Conservation (phyloP, 2,797 vertebrate genomes). For the Danio tinwini region DNA sequence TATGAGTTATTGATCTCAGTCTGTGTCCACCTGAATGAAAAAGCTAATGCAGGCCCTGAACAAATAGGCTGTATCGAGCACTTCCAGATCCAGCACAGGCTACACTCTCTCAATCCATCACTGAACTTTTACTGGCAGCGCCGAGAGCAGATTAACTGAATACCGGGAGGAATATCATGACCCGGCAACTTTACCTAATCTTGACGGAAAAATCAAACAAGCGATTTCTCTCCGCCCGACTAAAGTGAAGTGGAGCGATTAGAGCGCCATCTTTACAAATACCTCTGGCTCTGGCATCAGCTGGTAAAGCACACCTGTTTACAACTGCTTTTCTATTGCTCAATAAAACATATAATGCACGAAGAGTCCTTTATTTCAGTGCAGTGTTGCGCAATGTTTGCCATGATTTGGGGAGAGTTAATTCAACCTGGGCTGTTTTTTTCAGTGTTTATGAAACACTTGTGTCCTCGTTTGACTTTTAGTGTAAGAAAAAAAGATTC, state of each 20-base stretch:
- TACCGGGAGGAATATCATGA: slow-evolving; percentile 57
- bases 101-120: slow-evolving; percentile 32
- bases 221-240: slow-evolving; percentile 46
- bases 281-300: slow-evolving; percentile 57
- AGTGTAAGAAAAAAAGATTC: not conserved
- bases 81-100: slow-evolving; percentile 20
- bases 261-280: slow-evolving; percentile 60
- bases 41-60: not conserved
- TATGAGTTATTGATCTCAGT: slow-evolving; percentile 3
- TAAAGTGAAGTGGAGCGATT: slow-evolving; percentile 18
- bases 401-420: slow-evolving; percentile 51
- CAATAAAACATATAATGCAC: slow-evolving; percentile 59
- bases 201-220: slow-evolving; percentile 57
- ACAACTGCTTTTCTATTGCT: slow-evolving; percentile 53
- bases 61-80: slow-evolving; percentile 4
- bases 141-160: slow-evolving; percentile 40
- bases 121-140: slow-evolving; percentile 43
- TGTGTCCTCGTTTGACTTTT: slow-evolving; percentile 26
- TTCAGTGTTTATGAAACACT: slow-evolving; percentile 26
- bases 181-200: slow-evolving; percentile 50
- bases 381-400: slow-evolving; percentile 48
- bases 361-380: slow-evolving; percentile 52
- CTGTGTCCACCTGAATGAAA: not conserved
- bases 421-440: slow-evolving; percentile 43
- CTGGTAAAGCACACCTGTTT: slow-evolving; percentile 59